These are phyloP conservation scores for Corythaixoides concolor DNA, from an alignment of 2,113 vertebrate genomes.

Conservation along the genomic window DNA sequence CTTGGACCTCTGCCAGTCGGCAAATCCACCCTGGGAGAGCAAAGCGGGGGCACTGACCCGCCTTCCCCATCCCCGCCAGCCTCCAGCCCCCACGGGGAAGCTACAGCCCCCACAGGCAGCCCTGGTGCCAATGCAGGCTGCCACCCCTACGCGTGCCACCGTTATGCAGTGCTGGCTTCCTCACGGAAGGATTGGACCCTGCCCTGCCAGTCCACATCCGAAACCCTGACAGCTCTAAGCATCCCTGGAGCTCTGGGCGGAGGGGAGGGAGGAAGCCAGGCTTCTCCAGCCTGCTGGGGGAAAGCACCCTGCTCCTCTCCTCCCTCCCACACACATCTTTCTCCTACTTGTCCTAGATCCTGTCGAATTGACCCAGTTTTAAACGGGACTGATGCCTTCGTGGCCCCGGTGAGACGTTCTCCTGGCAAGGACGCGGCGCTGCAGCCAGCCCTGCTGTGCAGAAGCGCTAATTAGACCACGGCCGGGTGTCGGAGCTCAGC, in stretches of 20 bases:
- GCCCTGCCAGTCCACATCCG: neutral
- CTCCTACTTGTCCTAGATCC: constrained; percentile 6
- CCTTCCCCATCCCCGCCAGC: neutral
- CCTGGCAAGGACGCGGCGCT: neutral
- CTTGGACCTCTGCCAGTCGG: neutral
- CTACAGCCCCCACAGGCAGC: neutral
- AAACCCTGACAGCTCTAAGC: neutral
- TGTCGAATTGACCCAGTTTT: neutral
- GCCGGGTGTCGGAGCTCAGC: neutral
- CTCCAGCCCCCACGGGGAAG: neutral
- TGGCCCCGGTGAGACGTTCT: neutral
- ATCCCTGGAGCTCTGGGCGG: neutral
- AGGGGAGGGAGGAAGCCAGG: neutral
- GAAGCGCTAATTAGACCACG: neutral
- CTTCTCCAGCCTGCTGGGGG: no score
- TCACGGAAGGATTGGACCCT: neutral
- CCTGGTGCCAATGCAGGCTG: neutral
- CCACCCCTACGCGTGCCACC: rapidly evolving
- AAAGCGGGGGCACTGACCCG: neutral
- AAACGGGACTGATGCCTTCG: neutral
- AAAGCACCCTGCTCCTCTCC: neutral
- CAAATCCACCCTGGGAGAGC: neutral
- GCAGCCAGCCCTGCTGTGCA: neutral
- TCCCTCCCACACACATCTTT: neutral
- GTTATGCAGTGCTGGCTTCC: rapidly evolving